These are phyloP conservation scores for Somateria mollissima DNA, from an alignment of 2,797 vertebrate species.

Conservation along the genomic window DNA sequence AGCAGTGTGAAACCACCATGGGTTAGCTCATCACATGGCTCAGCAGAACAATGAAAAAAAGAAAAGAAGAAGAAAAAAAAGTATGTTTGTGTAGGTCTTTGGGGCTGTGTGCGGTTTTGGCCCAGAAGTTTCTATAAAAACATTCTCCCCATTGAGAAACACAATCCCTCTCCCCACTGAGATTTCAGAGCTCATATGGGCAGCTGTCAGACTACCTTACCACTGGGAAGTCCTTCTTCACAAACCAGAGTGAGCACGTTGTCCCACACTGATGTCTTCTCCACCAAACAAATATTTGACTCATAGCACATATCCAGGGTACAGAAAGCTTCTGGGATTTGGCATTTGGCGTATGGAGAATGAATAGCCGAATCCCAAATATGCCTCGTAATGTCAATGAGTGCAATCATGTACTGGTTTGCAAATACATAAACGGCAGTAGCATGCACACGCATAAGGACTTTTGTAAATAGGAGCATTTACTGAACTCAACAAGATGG, in stretches of 20 bases:
- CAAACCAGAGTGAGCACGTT: not conserved
- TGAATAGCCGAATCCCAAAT: conserved; percentile 1
- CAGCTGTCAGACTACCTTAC: not conserved
- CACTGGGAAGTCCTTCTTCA: not conserved
- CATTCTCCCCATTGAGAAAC: not conserved
- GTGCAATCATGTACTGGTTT: not conserved
- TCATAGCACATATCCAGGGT: not conserved
- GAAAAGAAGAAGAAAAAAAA: rapidly evolving
- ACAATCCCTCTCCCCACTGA: not conserved
- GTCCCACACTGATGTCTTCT: not conserved
- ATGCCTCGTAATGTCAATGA: not conserved
- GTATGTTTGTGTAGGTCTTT: not conserved
- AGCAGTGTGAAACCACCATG: too few species aligned
- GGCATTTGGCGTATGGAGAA: not conserved
- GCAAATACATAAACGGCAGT: not conserved
- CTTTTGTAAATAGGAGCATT: not conserved
- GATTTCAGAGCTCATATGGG: not conserved
- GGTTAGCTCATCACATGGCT: conserved; percentile 28
- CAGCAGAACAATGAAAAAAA: not conserved
- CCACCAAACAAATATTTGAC: not conserved
- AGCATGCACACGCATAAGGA: not conserved
- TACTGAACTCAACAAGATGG: not conserved
- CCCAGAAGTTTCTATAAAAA: not conserved
- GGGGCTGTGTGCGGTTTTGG: not conserved
- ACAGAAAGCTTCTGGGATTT: not conserved